Evolutionary conservation across 2,113 vertebrate species (phyloP).

Genomic region (Anhinga rufa): DNA sequence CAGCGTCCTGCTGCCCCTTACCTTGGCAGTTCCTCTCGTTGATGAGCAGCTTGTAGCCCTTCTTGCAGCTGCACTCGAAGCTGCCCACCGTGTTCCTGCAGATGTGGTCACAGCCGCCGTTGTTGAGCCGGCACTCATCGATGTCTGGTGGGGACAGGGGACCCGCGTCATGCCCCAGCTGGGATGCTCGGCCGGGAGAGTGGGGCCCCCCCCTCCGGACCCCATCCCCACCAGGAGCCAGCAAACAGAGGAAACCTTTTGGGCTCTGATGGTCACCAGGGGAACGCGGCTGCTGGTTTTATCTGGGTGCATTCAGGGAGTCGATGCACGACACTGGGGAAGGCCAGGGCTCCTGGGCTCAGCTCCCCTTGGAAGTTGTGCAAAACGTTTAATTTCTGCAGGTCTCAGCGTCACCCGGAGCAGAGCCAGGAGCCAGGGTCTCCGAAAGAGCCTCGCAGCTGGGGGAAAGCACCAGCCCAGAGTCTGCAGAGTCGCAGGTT

Average conservation of each 20-base stretch:
- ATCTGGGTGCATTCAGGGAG: background rate
- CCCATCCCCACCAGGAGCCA: background rate
- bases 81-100: constrained; percentile 97
- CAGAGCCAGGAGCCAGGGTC: background rate
- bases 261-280: background rate
- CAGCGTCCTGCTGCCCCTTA: constrained; percentile 7
- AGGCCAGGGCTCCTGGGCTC: background rate
- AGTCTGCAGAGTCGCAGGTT: background rate
- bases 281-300: background rate
- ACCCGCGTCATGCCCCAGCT: fast-evolving
- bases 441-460: background rate
- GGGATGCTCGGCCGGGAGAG: background rate
- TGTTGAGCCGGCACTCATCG: constrained; percentile 92
- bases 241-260: background rate
- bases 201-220: background rate
- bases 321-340: background rate
- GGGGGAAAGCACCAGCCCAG: background rate
- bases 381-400: background rate
- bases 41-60: constrained; percentile 96
- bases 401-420: background rate
- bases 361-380: background rate
- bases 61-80: constrained; percentile 98
- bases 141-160: constrained; percentile 81
- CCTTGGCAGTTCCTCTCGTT: constrained; percentile 97
- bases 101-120: constrained; percentile 95